phyloP scores from a whole-genome alignment of 2,888 invertebrate genomes.

The Mellilla xanthometata region DNA sequence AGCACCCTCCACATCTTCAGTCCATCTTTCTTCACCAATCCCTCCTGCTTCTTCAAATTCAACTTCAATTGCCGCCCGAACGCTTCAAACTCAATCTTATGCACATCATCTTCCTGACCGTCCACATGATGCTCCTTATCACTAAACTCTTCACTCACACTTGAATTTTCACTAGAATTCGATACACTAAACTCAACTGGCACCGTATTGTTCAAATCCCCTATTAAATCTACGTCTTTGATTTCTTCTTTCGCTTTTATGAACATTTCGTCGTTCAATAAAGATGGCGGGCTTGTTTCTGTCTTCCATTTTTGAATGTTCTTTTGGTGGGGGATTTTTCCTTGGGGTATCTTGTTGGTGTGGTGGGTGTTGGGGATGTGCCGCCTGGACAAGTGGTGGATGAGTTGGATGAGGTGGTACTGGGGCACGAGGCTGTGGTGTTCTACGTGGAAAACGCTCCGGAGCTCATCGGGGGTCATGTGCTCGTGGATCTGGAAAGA shows the following conservation, averaged over 20 bases:
- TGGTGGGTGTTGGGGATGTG: constrained; percentile 61
- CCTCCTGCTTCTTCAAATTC: constrained; percentile 88
- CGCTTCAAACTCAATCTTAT: constrained; percentile 88
- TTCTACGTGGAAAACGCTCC: constrained; percentile 92
- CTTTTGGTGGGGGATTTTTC: constrained; percentile 70
- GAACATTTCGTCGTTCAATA: constrained; percentile 74
- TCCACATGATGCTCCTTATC: constrained; percentile 58
- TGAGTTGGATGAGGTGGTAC: constrained; percentile 91
- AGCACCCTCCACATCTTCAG: constrained; percentile 92
- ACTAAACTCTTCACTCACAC: constrained; percentile 45
- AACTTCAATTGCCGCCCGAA: constrained; percentile 90
- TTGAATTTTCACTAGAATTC: constrained; percentile 71
- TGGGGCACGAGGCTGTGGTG: constrained; percentile 90
- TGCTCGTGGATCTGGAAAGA: constrained; percentile 91
- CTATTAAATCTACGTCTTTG: constrained; percentile 70
- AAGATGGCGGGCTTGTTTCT: constrained; percentile 58
- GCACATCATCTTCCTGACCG: constrained; percentile 77
- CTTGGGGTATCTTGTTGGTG: constrained; percentile 45
- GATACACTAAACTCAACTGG: constrained; percentile 65
- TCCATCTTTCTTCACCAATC: constrained; percentile 89
- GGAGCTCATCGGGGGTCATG: constrained; percentile 92
- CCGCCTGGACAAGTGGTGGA: constrained; percentile 82
- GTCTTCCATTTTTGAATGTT: constrained; percentile 53
- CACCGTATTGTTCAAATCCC: constrained; percentile 70
- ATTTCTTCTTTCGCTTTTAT: constrained; percentile 59